These are phyloP conservation scores for Aspiorhynchus laticeps DNA, from an alignment of 2,113 vertebrate genomes.

Conservation along the genomic window DNA sequence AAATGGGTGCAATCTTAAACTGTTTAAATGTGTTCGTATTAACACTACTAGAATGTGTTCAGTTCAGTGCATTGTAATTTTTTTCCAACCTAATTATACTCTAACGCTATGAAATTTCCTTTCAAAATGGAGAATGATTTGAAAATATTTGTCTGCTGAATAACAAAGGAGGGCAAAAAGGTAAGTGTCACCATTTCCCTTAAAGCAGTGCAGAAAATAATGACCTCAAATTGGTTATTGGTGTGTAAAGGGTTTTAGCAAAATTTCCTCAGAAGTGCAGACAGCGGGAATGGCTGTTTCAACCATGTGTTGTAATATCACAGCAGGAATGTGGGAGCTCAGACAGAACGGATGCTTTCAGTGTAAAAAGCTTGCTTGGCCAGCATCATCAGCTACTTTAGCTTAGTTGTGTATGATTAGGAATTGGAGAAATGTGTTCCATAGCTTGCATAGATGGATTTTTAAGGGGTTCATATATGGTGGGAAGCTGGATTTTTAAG, in stretches of 20 bases:
- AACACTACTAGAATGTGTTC: slow-evolving; percentile 24
- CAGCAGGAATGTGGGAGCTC: slow-evolving; percentile 27
- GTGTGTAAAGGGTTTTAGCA: slow-evolving; percentile 39
- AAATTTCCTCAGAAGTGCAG: slow-evolving; percentile 19
- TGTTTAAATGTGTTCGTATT: slow-evolving; percentile 10
- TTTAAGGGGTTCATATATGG: slow-evolving; percentile 17
- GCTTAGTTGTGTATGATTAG: slow-evolving; percentile 51
- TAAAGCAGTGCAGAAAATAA: slow-evolving; percentile 18
- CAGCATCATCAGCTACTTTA: slow-evolving; percentile 23
- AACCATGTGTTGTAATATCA: slow-evolving; percentile 31
- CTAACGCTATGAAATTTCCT: slow-evolving; percentile 12
- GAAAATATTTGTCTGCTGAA: neutral
- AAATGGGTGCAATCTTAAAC: slow-evolving; percentile 33
- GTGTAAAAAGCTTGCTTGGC: slow-evolving; percentile 39
- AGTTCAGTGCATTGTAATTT: slow-evolving; percentile 34
- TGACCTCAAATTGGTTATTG: slow-evolving; percentile 37
- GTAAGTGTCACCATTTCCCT: slow-evolving; percentile 22
- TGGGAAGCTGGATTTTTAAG: neutral
- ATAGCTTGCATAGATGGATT: slow-evolving; percentile 44
- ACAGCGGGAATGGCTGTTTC: slow-evolving; percentile 39
- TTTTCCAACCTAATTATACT: slow-evolving; percentile 39
- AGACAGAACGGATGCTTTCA: slow-evolving; percentile 41
- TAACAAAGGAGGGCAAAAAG: neutral
- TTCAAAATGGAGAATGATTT: slow-evolving; percentile 31
- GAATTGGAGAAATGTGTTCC: slow-evolving; percentile 36